Evolutionary conservation across 2,888 invertebrate species (phyloP).

Genomic region (Aspidiotus rigidus): DNA sequence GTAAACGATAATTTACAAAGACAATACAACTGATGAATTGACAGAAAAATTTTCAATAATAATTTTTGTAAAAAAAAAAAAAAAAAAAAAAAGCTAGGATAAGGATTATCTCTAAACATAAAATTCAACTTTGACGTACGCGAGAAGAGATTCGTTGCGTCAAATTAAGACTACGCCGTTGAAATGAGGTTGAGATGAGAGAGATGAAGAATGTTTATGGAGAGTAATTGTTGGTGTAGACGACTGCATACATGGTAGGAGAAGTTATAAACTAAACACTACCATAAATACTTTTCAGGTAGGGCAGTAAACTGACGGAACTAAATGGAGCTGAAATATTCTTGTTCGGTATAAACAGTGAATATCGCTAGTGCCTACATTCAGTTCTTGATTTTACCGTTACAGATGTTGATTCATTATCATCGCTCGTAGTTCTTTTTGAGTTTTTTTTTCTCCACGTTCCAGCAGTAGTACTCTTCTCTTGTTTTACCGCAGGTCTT

Average conservation of each 20-base stretch:
- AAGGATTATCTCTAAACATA: not conserved
- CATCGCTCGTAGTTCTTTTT: not conserved
- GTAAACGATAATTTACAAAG: too few relatives aligned
- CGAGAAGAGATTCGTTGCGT: not conserved
- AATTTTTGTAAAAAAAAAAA: not conserved
- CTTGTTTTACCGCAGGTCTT: not conserved
- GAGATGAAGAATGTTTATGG: not conserved
- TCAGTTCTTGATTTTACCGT: constrained; percentile 19
- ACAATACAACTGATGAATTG: too few relatives aligned
- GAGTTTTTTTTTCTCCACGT: not conserved
- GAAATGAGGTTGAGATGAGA: constrained; percentile 1
- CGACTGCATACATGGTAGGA: constrained; percentile 3
- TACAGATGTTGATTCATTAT: constrained; percentile 7
- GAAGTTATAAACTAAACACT: constrained; percentile 5
- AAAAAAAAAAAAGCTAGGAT: not conserved
- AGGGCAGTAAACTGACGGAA: constrained; percentile 16
- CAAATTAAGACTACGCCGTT: not conserved
- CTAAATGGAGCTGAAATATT: constrained; percentile 14
- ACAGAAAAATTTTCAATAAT: too few relatives aligned
- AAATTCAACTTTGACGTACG: not conserved
- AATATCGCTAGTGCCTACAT: constrained; percentile 5
- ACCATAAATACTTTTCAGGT: constrained; percentile 11
- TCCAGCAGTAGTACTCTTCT: not conserved
- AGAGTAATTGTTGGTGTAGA: constrained; percentile 3
- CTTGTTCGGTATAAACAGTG: constrained; percentile 13